Base-by-base conservation (phyloP, 64 coral and sea anemone genomes). In the Stylophora pistillata region DNA sequence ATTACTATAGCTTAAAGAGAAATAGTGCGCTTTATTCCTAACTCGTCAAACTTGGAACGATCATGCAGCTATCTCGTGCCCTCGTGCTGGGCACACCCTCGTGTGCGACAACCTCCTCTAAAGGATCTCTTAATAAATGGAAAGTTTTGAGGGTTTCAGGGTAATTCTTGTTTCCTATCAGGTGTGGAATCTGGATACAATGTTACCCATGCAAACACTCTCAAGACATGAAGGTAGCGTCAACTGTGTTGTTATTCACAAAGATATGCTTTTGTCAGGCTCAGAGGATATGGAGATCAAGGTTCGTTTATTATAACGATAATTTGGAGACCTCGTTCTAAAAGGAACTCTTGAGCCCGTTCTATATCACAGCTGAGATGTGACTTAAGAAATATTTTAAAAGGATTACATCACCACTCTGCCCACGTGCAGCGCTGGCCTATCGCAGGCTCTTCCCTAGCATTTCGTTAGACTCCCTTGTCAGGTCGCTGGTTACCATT, bases 201-300 rank as follows among this genome's bases (percentile, higher is more conserved):
- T 99, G 97, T 78, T 99, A 60, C 97, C 97, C 11, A 95, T 92
- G 68, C 97, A 99, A 79, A 95, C 93, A n/a, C 87, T 99, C 16
- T 95, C 97, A 34, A 76, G 97, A 16, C 97, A 99, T 23, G 97
- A 99, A 81, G 97, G 87, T 9, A 95, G 93, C 72, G 97, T 99
- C 15, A 99, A 99, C 78, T 95, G 97, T 86, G 90, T 99, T 11
- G 78, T 95, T 20, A 92, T 99, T 66, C 93, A 99, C 81, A 95
- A 95, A 73, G 91, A 99, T 58, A 72, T 99, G 13, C 53, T 99
- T 11, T 84, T 99, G 1, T 95, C 97, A 12, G 97, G 97, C 23
- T 99, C 97, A 60, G 93, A 99, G 57, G 97, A 99, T 76, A 99
- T 91, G 37, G 97, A 99, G 69, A 99, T 99, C 0, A 99, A 99